phyloP scores from a whole-genome alignment of 1,140 invertebrate species.

The Scaptomyza pallida region DNA sequence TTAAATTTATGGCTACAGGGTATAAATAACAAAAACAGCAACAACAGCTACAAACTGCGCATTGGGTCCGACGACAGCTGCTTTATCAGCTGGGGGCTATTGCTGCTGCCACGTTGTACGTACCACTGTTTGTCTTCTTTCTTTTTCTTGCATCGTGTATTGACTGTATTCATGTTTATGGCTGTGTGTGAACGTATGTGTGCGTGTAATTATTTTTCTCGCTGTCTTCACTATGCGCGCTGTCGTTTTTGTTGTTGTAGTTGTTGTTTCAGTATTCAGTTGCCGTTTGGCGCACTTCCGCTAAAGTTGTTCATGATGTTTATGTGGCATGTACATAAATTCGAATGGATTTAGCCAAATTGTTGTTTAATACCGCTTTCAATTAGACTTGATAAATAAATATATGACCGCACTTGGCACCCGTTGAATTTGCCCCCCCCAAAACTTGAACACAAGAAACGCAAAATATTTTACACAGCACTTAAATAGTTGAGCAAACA shows the following conservation, averaged over 20 bases:
- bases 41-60: conserved; percentile 4
- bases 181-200: conserved; percentile 22
- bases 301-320: conserved; percentile 31
- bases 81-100: conserved; percentile 38
- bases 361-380: conserved; percentile 78
- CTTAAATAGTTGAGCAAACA: background rate
- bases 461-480: background rate
- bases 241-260: conserved; percentile 18
- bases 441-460: background rate
- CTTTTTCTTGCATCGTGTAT: conserved; percentile 22
- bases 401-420: conserved; percentile 2
- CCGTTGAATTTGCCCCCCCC: too few species aligned
- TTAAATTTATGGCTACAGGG: background rate
- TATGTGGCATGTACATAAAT: conserved; percentile 56
- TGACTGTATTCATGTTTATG: conserved; percentile 63
- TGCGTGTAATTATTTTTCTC: conserved; percentile 40
- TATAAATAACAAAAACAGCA: conserved; percentile 2
- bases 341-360: conserved; percentile 59
- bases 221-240: conserved; percentile 9
- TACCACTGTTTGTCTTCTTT: background rate
- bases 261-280: conserved; percentile 13
- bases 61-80: conserved; percentile 24
- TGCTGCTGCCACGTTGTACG: background rate
- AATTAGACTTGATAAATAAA: conserved; percentile 48
- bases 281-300: conserved; percentile 25